Evolutionary conservation across 2,113 vertebrate species (phyloP), one percentile per base, ranked within the genome.

Genomic region (Pelusios castaneus): DNA sequence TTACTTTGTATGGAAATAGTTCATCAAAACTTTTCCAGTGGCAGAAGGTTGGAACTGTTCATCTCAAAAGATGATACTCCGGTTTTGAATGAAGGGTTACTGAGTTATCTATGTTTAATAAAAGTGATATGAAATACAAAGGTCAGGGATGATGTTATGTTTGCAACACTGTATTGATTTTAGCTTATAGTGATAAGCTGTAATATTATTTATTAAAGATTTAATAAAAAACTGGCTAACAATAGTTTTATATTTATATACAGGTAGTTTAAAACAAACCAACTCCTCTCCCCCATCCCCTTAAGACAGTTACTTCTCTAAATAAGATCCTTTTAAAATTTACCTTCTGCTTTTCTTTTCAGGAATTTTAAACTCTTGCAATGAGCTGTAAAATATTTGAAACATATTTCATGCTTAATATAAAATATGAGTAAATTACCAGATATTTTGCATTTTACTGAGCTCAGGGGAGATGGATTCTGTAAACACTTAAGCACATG

Each of bases 161-260:
- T 88, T 76, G 41, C 38, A 82, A 14, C 8, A 41, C 77, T 95
- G 43, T 94, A 97, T 95, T 95, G 95, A 97, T 97, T 87, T 92
- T 41, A 91, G 47, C 52, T 95, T 91, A 92, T n/a, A 92, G n/a
- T 94, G 76, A 87, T 92, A 93, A 96, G 25, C 1, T 82, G 54
- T 84, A 94, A 91, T 77, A 12, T 85, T 93, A 84, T 96, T 96
- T 97, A 95, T 95, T 89, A 95, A 95, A 95, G 87, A 91, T 94
- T 94, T 94, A 91, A 95, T 97, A 97, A 97, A 87, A 58, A 13
- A 38, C 45, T 76, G 43, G 16, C 31, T 94, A 79, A 55, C 58
- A 91, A 79, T 43, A 38, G 73, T 45, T 13, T 5, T 80, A 43
- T 93, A 85, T 75, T 55, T 82, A 94, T 56, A 34, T 79, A 79